phyloP scores from a whole-genome alignment of 2,113 vertebrate species.

The Festucalex cinctus region DNA sequence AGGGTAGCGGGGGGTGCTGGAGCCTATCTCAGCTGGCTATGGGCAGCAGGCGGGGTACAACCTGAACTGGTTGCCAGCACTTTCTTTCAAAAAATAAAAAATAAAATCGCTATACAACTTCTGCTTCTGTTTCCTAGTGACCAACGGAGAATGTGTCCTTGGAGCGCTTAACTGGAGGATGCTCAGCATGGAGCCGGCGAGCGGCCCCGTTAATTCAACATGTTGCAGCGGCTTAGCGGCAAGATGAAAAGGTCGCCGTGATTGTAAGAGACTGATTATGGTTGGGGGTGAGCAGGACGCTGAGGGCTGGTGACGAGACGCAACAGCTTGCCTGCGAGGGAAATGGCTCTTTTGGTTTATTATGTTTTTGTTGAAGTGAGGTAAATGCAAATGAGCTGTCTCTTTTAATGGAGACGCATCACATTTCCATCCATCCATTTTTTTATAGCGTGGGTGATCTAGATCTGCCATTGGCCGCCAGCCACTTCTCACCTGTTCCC shows the following conservation, averaged over 20 bases:
- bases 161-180: constrained; percentile 16
- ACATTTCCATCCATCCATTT: background rate
- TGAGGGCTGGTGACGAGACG: constrained; percentile 43
- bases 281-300: constrained; percentile 45
- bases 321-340: constrained; percentile 39
- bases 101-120: background rate
- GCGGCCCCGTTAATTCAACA: constrained; percentile 37
- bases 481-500: constrained; percentile 82
- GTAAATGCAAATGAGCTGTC: constrained; percentile 1
- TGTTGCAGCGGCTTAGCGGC: constrained; percentile 28
- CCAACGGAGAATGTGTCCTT: constrained; percentile 23
- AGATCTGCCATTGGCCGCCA: too few species aligned
- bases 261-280: constrained; percentile 55
- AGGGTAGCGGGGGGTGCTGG: too few species aligned
- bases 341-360: constrained; percentile 27
- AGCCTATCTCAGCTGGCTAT: too few species aligned
- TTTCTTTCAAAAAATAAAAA: background rate
- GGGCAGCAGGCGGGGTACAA: too few species aligned
- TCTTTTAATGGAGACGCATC: background rate
- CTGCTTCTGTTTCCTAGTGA: background rate
- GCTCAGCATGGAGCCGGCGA: constrained; percentile 35
- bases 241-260: constrained; percentile 50
- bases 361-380: background rate
- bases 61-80: too few species aligned
- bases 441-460: too few species aligned